These are phyloP conservation scores for Baccha elongata DNA, from an alignment of 2,888 invertebrate species.

Conservation along the genomic window DNA sequence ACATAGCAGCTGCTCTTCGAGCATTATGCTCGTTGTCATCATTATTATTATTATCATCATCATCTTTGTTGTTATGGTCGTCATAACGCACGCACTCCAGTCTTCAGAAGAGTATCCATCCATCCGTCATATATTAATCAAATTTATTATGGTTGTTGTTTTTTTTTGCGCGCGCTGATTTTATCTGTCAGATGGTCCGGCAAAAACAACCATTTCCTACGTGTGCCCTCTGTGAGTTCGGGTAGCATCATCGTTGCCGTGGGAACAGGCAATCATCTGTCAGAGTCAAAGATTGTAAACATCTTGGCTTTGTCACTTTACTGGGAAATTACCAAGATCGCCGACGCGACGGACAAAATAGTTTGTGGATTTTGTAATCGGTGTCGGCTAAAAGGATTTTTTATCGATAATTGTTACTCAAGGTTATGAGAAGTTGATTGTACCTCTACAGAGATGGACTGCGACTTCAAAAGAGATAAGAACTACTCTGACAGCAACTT, in stretches of 20 bases:
- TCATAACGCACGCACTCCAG: conserved; percentile 68
- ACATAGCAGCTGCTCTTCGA: conserved; percentile 43
- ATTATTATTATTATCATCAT: conserved; percentile 35
- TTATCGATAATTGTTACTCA: conserved; percentile 55
- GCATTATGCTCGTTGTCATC: conserved; percentile 50
- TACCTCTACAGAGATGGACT: conserved; percentile 18
- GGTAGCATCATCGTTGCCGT: conserved; percentile 37
- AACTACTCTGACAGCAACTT: conserved; percentile 31
- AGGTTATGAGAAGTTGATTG: conserved; percentile 68
- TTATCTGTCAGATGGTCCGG: conserved; percentile 37
- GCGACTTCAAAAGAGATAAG: conserved; percentile 11
- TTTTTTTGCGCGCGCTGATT: conserved; percentile 36
- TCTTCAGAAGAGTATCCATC: conserved; percentile 28
- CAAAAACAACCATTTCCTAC: conserved; percentile 28
- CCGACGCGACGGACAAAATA: too few species aligned
- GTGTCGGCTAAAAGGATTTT: conserved; percentile 44
- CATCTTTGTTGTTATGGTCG: conserved; percentile 27
- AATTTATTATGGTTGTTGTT: conserved; percentile 54
- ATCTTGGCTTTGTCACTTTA: conserved; percentile 63
- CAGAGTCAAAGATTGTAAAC: conserved; percentile 39
- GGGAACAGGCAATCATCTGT: conserved; percentile 42
- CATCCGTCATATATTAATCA: conserved; percentile 64
- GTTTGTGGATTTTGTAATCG: conserved; percentile 66
- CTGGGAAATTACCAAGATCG: conserved; percentile 41
- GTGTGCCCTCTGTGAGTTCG: conserved; percentile 15